Base-by-base conservation (phyloP, 2,888 invertebrate genomes). In the Mayetiola destructor region DNA sequence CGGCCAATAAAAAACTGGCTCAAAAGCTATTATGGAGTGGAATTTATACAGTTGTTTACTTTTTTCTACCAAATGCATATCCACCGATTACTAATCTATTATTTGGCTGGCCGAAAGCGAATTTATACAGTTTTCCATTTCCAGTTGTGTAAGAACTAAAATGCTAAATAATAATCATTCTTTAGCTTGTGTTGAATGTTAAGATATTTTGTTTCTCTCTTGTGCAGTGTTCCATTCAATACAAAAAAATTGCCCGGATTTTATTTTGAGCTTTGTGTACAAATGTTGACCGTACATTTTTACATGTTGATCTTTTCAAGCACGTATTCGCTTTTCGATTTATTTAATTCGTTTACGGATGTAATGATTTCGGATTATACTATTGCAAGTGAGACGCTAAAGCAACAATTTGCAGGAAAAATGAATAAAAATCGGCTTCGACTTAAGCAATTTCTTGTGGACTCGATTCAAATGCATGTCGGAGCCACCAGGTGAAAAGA, bases 231-330 rank as follows among this genome's bases (percentile, higher is more conserved):
- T 5, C 48, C 48, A n/a, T 48, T 48, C 5, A 48, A 48, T 9
- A 23, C 27, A n/a, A 16, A 48, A 23, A 48, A 23, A 3, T 48
- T 27, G 23, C n/a, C 16, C 4, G 48, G 27, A 27, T 48, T 48
- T 27, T 48, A 48, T 48, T 4, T 27, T 14, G 48, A 48, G 27
- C 27, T 48, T 14, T 12, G 2, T 48, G 2, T 27, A 2, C 48
- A 48, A 48, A 48, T 48, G 48, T 48, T 48, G 5, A 48, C 27
- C n/a, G 48, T 48, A n/a, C n/a, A 48, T n/a, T 48, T 48, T 48
- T 48, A 48, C 9, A 48, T 48, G 48, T 27, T 48, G 27, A 48
- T 48, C 23, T 48, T 48, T n/a, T 48, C 48, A 6, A 48, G 48
- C 27, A 48, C 16, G 27, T 27, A 27, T 27, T 48, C 48, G 8